Conservation (phyloP, 1,140 invertebrate species). For the Helicorthomorpha holstii region DNA sequence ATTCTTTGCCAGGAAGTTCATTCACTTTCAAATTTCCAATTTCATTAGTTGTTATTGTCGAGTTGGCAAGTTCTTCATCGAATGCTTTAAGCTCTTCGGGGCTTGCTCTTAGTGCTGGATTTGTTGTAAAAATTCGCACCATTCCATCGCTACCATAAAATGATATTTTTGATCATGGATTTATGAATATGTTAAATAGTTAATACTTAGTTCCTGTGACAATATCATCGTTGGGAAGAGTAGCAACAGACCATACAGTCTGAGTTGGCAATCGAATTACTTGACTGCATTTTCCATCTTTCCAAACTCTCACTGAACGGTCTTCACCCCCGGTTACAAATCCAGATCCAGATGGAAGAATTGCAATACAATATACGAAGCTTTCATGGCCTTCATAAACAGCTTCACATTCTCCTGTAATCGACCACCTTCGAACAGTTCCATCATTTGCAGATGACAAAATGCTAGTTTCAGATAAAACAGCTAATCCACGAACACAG, state of each 20-base stretch:
- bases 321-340: slow-evolving; percentile 73
- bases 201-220: slow-evolving; percentile 62
- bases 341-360: slow-evolving; percentile 37
- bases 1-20: slow-evolving; percentile 61
- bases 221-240: slow-evolving; percentile 69
- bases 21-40: slow-evolving; percentile 67
- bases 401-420: slow-evolving; percentile 54
- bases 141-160: slow-evolving; percentile 54
- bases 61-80: slow-evolving; percentile 46
- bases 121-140: slow-evolving; percentile 63
- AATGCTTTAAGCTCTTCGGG: slow-evolving; percentile 40
- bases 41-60: slow-evolving; percentile 36
- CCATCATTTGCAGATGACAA: slow-evolving; percentile 84
- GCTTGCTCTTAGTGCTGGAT: slow-evolving; percentile 43
- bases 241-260: slow-evolving; percentile 73
- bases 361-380: slow-evolving; percentile 41
- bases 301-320: slow-evolving; percentile 68
- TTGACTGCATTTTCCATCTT: slow-evolving; percentile 37
- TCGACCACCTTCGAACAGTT: slow-evolving; percentile 58
- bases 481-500: slow-evolving; percentile 62
- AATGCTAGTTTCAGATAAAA: slow-evolving; percentile 48
- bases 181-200: slow-evolving; percentile 5
- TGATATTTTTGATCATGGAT: neutral
- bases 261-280: slow-evolving; percentile 62
- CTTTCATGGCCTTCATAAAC: slow-evolving; percentile 61